phyloP scores from a whole-genome alignment of 2,113 vertebrate species.

The Pseudonaja textilis region DNA sequence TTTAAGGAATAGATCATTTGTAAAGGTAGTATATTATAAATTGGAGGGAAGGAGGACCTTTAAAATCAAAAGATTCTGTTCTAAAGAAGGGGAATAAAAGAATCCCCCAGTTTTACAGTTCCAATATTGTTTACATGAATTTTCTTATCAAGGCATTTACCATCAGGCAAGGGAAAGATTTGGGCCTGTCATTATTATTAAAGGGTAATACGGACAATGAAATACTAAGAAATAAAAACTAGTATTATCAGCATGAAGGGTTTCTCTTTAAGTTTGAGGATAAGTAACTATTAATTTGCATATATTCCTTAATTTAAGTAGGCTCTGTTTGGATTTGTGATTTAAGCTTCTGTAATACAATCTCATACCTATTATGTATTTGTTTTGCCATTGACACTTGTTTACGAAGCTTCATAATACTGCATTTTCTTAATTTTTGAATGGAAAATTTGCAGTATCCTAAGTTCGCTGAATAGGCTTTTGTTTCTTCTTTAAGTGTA shows the following conservation, averaged over 20 bases:
- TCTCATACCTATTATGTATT: neutral
- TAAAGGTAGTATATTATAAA: neutral
- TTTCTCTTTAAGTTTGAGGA: neutral
- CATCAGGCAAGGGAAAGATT: neutral
- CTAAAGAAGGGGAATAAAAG: neutral
- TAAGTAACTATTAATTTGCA: neutral
- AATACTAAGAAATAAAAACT: constrained; percentile 3
- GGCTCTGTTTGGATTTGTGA: neutral
- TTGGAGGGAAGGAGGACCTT: neutral
- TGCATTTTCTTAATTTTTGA: constrained; percentile 34
- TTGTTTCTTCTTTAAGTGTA: constrained; percentile 37
- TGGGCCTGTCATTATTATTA: neutral
- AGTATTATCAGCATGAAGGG: neutral
- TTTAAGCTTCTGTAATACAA: neutral
- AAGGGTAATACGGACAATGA: neutral
- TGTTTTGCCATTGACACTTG: neutral
- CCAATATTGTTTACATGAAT: neutral
- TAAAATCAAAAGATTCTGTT: neutral
- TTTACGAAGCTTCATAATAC: neutral
- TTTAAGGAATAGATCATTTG: neutral
- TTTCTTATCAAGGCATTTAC: neutral
- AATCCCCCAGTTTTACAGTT: neutral
- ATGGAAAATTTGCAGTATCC: constrained; percentile 43
- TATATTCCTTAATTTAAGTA: neutral
- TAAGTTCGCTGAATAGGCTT: neutral